Evolutionary conservation across 2,888 invertebrate species (phyloP).

Genomic region (Cephus runcator): DNA sequence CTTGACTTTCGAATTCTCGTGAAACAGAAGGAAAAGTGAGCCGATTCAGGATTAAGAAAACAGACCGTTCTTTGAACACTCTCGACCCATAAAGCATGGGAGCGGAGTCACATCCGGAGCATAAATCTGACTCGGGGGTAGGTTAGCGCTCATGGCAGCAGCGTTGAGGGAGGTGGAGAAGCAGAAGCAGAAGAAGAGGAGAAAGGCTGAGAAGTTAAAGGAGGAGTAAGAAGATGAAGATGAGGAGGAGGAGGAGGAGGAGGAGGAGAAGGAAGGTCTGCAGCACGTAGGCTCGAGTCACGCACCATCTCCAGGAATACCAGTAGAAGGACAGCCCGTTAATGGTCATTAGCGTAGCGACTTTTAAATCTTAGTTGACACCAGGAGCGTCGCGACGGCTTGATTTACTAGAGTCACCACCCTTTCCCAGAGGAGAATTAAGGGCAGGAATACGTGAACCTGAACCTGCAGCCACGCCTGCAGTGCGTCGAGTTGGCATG

Average conservation of each 20-base stretch:
- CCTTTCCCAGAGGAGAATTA: too few species aligned
- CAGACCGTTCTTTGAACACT: slow-evolving; percentile 39
- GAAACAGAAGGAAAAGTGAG: not conserved
- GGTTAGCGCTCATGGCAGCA: slow-evolving; percentile 34
- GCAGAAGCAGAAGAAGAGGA: slow-evolving; percentile 22
- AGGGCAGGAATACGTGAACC: too few species aligned
- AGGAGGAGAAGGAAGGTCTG: slow-evolving; percentile 28
- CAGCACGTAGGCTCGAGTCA: slow-evolving; percentile 17
- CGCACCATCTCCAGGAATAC: slow-evolving; percentile 7
- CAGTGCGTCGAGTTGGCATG: too few species aligned
- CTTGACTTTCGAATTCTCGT: not conserved
- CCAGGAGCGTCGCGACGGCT: slow-evolving; percentile 31
- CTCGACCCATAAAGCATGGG: slow-evolving; percentile 58
- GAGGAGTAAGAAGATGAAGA: slow-evolving; percentile 22
- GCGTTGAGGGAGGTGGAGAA: slow-evolving; percentile 26
- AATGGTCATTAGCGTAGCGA: slow-evolving; percentile 58
- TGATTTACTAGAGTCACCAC: slow-evolving; percentile 11
- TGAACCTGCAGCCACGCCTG: too few species aligned
- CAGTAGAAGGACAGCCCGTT: slow-evolving; percentile 49
- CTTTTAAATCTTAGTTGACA: slow-evolving; percentile 55
- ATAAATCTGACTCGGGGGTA: slow-evolving; percentile 56
- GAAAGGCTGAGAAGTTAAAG: slow-evolving; percentile 26
- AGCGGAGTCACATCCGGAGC: slow-evolving; percentile 61
- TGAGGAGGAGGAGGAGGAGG: slow-evolving; percentile 24
- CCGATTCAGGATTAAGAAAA: slow-evolving; percentile 19